Conservation (phyloP, 2,797 vertebrate genomes). For the Ibycter americanus region DNA sequence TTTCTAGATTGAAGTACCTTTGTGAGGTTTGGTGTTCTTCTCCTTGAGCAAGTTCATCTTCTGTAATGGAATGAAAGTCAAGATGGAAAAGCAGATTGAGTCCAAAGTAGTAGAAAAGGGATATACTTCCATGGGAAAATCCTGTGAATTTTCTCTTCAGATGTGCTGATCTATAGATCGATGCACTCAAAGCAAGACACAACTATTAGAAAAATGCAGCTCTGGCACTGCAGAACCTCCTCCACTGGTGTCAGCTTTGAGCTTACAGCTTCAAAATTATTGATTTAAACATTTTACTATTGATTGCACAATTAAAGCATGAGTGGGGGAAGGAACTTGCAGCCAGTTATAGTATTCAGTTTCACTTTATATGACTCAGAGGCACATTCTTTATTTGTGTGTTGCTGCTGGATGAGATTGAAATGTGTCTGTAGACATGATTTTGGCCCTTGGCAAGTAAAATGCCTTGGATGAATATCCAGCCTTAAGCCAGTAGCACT, state of each 20-base stretch:
- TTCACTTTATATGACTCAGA: conserved; percentile 4
- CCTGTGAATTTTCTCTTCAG: neutral
- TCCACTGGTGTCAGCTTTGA: neutral
- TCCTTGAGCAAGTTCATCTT: neutral
- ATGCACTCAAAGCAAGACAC: neutral
- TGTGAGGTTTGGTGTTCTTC: neutral
- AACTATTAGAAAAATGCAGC: neutral
- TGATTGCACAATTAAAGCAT: neutral
- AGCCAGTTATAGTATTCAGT: neutral
- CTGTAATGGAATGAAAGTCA: neutral
- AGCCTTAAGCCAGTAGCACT: neutral
- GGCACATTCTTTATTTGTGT: conserved; percentile 4
- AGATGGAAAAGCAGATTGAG: neutral
- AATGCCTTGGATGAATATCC: neutral
- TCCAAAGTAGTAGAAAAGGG: neutral
- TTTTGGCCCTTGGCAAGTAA: neutral
- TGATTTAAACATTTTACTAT: conserved; percentile 18
- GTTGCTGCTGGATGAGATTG: neutral
- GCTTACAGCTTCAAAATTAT: conserved; percentile 15
- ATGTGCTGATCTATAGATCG: neutral
- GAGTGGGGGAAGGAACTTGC: neutral
- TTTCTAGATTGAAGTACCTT: neutral
- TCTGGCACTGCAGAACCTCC: neutral
- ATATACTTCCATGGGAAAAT: neutral
- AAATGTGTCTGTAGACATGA: neutral